Base-by-base conservation (phyloP, 2,797 vertebrate genomes). In the Falco concolor region DNA sequence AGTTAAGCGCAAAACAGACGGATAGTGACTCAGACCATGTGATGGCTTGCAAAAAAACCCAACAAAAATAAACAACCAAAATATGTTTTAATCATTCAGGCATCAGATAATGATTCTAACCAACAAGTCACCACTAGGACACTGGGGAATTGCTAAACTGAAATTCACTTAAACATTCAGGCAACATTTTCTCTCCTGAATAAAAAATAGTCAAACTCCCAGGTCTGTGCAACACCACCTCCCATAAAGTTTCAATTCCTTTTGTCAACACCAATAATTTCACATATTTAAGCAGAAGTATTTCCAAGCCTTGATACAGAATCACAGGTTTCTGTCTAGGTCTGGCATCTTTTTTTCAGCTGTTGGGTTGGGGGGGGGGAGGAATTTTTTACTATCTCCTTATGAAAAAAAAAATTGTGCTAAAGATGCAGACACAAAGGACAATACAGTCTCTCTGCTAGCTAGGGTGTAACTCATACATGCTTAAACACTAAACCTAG, bases 401-500 rank as follows among this genome's bases (percentile, higher is more conserved):
- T 73, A 60, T 4, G 10, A 72, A 56, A 50, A 72, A 40, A 40
- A 40, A 40, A 14, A 40, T 42, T 38, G 18, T 57, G 69, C 40
- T 80, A 34, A 83, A 80, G 77, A 68, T 60, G 49, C 10, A 60
- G 57, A 73, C 60, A 86, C 40, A 94, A 93, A 93, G 64, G 68
- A 87, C 64, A 85, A 74, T 13, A 78, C 5, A 9, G 60, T 86
- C 57, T 60, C 54, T 92, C 77, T 80, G 38, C 61, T 83, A 80
- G 42, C 49, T 63, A 68, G 84, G n/a, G 50, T 42, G 63, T 83
- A 95, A 89, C 90, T 94, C 95, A 85, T 57, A 59, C 57, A 73
- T 50, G 68, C 86, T 85, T 89, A 85, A 89, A 92, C 54, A 91
- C 57, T 77, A 91, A 94, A 84, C 57, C 52, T 84, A 87, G 61